These are phyloP conservation scores for Polypterus senegalus DNA, from an alignment of 2,113 vertebrate genomes.

Conservation along the genomic window DNA sequence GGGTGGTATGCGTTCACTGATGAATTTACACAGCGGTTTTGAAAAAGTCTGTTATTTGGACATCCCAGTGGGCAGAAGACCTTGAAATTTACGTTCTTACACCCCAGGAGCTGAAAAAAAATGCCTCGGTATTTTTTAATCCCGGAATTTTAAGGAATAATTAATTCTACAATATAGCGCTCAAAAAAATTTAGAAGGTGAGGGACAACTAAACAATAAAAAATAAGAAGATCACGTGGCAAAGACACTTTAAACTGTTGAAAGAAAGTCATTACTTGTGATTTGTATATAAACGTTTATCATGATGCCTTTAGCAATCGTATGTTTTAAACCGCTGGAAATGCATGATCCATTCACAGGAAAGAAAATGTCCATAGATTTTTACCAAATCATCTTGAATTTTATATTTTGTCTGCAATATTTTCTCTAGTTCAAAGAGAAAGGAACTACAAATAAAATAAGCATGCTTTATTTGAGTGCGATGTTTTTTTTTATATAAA, in stretches of 20 bases:
- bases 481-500: too few species aligned
- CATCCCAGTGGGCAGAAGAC: constrained; percentile 42
- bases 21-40: constrained; percentile 62
- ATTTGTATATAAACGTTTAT: constrained; percentile 27
- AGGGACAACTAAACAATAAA: too few species aligned
- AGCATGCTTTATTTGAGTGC: constrained; percentile 28
- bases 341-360: constrained; percentile 15
- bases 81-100: too few species aligned
- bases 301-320: constrained; percentile 28
- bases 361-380: constrained; percentile 19
- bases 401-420: constrained; percentile 14
- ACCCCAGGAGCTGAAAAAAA: too few species aligned
- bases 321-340: constrained; percentile 27
- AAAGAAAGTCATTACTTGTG: constrained; percentile 9
- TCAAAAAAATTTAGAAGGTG: too few species aligned
- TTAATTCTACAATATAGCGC: too few species aligned
- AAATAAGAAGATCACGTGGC: too few species aligned
- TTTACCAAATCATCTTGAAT: constrained; percentile 15
- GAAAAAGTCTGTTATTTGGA: constrained; percentile 41
- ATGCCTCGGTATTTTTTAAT: too few species aligned
- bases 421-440: constrained; percentile 13
- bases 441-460: constrained; percentile 29
- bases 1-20: constrained; percentile 70
- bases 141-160: too few species aligned
- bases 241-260: too few species aligned